A percentile compares a stretch with the other conserved stretches of the same genome.
Conservation (phyloP, 2,888 invertebrate genomes). For the Allolobophora icterica region DNA sequence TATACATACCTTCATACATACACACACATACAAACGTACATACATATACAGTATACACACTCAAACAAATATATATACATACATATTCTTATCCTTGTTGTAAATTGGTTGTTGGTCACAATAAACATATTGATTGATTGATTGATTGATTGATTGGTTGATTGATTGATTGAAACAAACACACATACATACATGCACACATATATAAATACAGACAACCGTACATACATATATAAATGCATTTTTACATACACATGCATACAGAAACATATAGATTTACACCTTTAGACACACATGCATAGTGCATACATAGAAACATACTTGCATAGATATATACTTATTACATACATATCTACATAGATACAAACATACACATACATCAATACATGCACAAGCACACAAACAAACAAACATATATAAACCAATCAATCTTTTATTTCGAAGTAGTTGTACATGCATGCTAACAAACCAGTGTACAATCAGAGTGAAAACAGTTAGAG, state of each 20-base stretch:
- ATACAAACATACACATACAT: too few species aligned
- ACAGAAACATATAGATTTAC: not conserved
- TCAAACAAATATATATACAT: not conserved
- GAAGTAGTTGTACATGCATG: not conserved
- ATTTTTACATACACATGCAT: not conserved
- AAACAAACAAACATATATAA: not conserved
- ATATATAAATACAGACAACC: not conserved
- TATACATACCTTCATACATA: not conserved
- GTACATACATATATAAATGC: not conserved
- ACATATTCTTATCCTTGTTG: not conserved
- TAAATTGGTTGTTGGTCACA: too few species aligned
- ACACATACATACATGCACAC: not conserved
- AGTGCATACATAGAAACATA: not conserved
- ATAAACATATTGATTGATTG: too few species aligned
- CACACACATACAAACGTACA: not conserved
- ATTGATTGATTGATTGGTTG: too few species aligned
- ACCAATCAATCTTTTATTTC: too few species aligned
- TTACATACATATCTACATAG: not conserved
- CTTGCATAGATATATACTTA: not conserved
- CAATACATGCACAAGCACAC: not conserved
- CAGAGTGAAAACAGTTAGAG: too few species aligned
- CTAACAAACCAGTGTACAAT: too few species aligned
- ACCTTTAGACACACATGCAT: not conserved
- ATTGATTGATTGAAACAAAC: too few species aligned
- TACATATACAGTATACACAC: not conserved